A percentile compares a stretch with the other conserved stretches of the same genome.
Conservation (phyloP, 2,797 vertebrate genomes). For the Cossypha niveicapilla region DNA sequence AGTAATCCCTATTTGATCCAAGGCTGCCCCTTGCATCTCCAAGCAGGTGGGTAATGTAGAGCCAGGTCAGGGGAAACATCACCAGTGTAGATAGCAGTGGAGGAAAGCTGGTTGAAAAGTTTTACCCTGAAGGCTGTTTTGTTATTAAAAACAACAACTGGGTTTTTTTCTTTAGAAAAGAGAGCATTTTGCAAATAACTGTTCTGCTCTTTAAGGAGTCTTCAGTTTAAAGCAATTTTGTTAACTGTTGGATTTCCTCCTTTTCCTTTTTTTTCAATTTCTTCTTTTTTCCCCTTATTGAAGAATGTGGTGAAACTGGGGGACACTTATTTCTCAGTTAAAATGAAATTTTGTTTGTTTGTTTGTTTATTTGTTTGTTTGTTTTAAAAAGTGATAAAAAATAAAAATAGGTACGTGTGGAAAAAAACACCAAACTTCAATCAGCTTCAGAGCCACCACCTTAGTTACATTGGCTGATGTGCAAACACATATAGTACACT, state of each 20-base stretch:
- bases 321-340: not conserved
- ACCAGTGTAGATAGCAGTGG: not conserved
- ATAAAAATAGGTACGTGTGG: not conserved
- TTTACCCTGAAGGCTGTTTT: not conserved
- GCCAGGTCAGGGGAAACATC: not conserved
- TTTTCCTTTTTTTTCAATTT: not conserved
- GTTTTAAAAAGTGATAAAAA: not conserved
- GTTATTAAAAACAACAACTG: not conserved
- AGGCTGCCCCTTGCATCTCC: not conserved
- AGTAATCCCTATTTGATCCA: not conserved
- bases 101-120: not conserved
- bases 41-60: not conserved
- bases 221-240: not conserved
- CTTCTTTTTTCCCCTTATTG: not conserved
- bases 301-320: not conserved
- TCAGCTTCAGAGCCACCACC: not conserved
- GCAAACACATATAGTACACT: not conserved
- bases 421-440: not conserved
- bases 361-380: not conserved
- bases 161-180: not conserved
- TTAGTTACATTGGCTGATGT: not conserved
- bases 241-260: not conserved
- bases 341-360: not conserved
- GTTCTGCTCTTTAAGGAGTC: not conserved
- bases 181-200: not conserved